A percentile compares a stretch with the other conserved stretches of the same genome.
Evolutionary conservation across 2,888 invertebrate species (phyloP).

Genomic region (Trimorus sp.): DNA sequence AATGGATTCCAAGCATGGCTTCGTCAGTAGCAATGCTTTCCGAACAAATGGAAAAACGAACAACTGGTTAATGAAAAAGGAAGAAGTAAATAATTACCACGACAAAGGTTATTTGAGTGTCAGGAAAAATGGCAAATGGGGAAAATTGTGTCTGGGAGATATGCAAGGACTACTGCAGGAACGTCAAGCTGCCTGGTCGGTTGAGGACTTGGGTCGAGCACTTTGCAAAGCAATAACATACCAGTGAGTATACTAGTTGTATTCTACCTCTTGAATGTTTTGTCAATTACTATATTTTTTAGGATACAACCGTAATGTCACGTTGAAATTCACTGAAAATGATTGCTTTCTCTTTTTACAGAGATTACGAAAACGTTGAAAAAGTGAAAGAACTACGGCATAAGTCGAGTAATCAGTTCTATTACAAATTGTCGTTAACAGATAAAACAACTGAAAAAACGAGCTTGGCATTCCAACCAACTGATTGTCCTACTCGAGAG

Average conservation of each 20-base stretch:
- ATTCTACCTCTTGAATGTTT: neutral
- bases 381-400: conserved; percentile 74
- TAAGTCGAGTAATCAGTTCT: conserved; percentile 74
- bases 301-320: neutral
- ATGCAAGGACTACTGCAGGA: conserved; percentile 84
- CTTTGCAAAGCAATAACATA: conserved; percentile 90
- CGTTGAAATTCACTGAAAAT: neutral
- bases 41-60: conserved; percentile 61
- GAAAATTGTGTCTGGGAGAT: conserved; percentile 88
- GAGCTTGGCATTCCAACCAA: conserved; percentile 86
- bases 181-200: conserved; percentile 84
- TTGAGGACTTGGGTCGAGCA: conserved; percentile 88
- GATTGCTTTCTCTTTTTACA: conserved; percentile 64
- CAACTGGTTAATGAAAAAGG: conserved; percentile 55
- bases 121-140: conserved; percentile 89
- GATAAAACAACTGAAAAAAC: conserved; percentile 83
- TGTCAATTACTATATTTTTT: neutral
- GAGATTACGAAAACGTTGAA: conserved; percentile 81
- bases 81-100: conserved; percentile 76
- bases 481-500: conserved; percentile 85
- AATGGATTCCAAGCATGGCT: conserved; percentile 49
- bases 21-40: conserved; percentile 53
- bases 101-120: conserved; percentile 87
- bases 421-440: conserved; percentile 85
- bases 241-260: conserved; percentile 83